A percentile compares a stretch with the other conserved stretches of the same genome.
Evolutionary conservation across 2,888 invertebrate genomes (phyloP).

Genomic region (Gastracanthus pulcherrimus): DNA sequence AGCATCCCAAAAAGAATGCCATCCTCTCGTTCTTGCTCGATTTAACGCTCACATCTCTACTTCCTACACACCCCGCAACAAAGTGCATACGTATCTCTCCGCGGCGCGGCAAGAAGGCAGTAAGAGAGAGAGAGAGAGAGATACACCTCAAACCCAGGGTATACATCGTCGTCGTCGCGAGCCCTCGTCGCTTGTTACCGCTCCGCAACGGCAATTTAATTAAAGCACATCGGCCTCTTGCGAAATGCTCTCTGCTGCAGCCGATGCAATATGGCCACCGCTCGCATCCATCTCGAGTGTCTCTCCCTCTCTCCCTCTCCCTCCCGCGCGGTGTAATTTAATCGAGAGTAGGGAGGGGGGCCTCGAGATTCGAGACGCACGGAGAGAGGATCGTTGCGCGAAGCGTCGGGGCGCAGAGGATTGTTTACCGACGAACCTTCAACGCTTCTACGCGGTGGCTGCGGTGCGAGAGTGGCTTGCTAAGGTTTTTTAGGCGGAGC

Average conservation of each 20-base stretch:
- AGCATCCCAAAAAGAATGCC: neutral
- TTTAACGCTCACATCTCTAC: too few species aligned
- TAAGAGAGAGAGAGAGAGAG: too few species aligned
- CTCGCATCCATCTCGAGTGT: too few species aligned
- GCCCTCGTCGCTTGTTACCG: slow-evolving; percentile 3
- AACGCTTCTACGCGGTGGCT: too few species aligned
- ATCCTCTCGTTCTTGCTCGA: neutral
- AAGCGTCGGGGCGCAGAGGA: too few species aligned
- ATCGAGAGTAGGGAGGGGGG: neutral
- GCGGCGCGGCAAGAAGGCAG: neutral
- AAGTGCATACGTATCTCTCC: neutral
- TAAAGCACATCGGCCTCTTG: slow-evolving; percentile 14
- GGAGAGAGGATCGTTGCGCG: too few species aligned
- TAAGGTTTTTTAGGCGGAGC: too few species aligned
- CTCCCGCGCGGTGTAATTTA: neutral
- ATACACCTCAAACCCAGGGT: too few species aligned
- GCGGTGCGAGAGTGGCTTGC: too few species aligned
- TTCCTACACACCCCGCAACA: too few species aligned
- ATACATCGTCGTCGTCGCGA: neutral
- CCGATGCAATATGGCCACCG: neutral
- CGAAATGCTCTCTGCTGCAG: neutral
- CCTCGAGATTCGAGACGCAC: neutral
- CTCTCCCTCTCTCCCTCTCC: neutral
- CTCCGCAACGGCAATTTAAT: slow-evolving; percentile 12
- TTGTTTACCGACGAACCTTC: neutral